Conservation (phyloP, 2,888 invertebrate genomes). For the Melinaea marsaeus region DNA sequence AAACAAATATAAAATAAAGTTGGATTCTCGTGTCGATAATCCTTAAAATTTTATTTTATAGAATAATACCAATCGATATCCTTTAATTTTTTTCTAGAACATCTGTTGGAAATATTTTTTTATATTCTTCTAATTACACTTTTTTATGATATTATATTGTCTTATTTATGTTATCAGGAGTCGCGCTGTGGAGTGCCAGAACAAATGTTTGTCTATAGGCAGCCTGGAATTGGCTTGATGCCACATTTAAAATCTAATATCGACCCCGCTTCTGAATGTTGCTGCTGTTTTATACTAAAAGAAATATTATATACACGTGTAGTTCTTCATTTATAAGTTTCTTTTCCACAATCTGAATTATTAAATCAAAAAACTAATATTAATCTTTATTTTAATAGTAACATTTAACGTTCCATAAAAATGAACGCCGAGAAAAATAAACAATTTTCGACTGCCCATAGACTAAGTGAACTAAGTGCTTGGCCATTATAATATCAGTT, state of each 20-base stretch:
- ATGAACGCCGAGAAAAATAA: neutral
- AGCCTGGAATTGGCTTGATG: constrained; percentile 15
- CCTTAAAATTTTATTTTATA: too few relatives aligned
- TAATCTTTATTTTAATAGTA: neutral
- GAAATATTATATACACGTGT: neutral
- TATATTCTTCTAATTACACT: too few relatives aligned
- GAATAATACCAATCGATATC: too few relatives aligned
- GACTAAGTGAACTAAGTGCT: neutral
- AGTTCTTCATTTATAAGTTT: too few relatives aligned
- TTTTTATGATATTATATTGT: too few relatives aligned
- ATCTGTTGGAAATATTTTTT: too few relatives aligned
- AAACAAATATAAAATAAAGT: too few relatives aligned
- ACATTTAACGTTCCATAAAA: neutral
- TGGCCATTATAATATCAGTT: constrained; percentile 3
- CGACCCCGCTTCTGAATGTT: neutral
- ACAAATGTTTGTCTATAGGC: neutral
- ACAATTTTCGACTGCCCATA: constrained; percentile 1
- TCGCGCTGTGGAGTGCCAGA: neutral
- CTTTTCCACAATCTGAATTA: too few relatives aligned
- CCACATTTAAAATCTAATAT: constrained; percentile 15
- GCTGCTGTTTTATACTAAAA: neutral
- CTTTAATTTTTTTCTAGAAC: too few relatives aligned
- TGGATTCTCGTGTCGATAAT: too few relatives aligned
- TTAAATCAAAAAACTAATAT: too few relatives aligned
- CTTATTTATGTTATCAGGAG: neutral